phyloP scores from a whole-genome alignment of 1,140 invertebrate genomes.

The Drosophila kikkawai region DNA sequence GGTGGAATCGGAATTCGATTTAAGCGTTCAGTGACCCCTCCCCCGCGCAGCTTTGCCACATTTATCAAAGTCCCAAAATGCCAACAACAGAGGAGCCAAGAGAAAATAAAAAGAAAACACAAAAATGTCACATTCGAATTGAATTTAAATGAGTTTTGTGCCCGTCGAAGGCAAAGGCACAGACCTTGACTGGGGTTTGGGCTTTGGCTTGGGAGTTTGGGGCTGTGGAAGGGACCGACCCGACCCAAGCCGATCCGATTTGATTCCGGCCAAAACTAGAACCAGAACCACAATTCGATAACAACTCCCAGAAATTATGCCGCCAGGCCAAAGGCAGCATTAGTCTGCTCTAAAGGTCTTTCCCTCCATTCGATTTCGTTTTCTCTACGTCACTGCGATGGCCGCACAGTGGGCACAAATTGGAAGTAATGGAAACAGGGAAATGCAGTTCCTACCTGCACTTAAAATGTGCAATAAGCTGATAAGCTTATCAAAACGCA shows the following conservation, averaged over 20 bases:
- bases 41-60: conserved; percentile 55
- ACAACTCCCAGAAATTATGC: conserved; percentile 57
- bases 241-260: conserved; percentile 18
- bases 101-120: conserved; percentile 55
- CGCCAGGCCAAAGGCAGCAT: conserved; percentile 48
- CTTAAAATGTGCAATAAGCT: not conserved
- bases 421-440: not conserved
- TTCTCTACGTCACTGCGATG: conserved; percentile 19
- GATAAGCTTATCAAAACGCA: conserved; percentile 1
- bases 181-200: not conserved
- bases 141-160: conserved; percentile 80
- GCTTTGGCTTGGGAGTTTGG: not conserved
- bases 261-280: conserved; percentile 24
- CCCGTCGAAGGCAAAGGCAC: conserved; percentile 16
- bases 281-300: conserved; percentile 62
- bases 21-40: conserved; percentile 70
- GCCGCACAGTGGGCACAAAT: conserved; percentile 31
- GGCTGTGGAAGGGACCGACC: not conserved
- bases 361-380: conserved; percentile 22
- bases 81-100: conserved; percentile 36
- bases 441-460: not conserved
- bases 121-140: conserved; percentile 79
- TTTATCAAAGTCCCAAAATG: conserved; percentile 72
- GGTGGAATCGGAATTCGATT: conserved; percentile 76
- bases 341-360: conserved; percentile 42